Evolutionary conservation across 2,888 invertebrate species (phyloP).

Genomic region (Furcula furcula): DNA sequence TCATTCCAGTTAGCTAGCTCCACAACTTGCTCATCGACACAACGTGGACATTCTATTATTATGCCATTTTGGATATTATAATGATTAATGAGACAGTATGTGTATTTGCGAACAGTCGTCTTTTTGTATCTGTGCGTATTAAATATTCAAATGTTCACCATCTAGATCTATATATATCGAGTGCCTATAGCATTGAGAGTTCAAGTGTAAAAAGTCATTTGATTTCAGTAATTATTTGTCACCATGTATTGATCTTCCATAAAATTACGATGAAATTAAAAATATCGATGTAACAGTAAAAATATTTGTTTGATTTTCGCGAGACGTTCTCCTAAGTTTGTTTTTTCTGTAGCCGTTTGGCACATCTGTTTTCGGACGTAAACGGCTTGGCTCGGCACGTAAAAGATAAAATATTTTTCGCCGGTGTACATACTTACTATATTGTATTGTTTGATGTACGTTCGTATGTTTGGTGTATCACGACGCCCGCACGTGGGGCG

Average conservation of each 20-base stretch:
- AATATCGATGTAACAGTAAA: slow-evolving; percentile 80
- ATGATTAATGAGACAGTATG: slow-evolving; percentile 66
- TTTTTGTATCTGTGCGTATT: slow-evolving; percentile 76
- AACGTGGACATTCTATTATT: slow-evolving; percentile 68
- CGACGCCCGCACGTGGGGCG: slow-evolving; percentile 53
- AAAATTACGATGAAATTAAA: slow-evolving; percentile 82
- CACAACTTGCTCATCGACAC: slow-evolving; percentile 61
- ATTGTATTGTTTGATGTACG: slow-evolving; percentile 35
- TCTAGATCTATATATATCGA: slow-evolving; percentile 78
- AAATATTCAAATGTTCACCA: slow-evolving; percentile 78
- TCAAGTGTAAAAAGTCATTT: slow-evolving; percentile 80
- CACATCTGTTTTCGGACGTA: slow-evolving; percentile 28
- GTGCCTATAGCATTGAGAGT: slow-evolving; percentile 81
- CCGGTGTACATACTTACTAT: slow-evolving; percentile 16
- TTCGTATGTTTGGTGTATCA: slow-evolving; percentile 51
- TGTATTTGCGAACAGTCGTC: slow-evolving; percentile 68
- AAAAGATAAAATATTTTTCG: slow-evolving; percentile 29
- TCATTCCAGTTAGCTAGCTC: slow-evolving; percentile 73
- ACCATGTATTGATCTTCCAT: slow-evolving; percentile 82
- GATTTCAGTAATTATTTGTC: slow-evolving; percentile 79
- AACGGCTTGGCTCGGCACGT: slow-evolving; percentile 28
- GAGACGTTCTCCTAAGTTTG: slow-evolving; percentile 4
- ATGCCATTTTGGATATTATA: slow-evolving; percentile 70
- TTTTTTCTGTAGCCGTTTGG: slow-evolving; percentile 30
- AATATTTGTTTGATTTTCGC: slow-evolving; percentile 61